A percentile compares a stretch with the other conserved stretches of the same genome.
These are phyloP conservation scores for Dallia pectoralis DNA, from an alignment of 2,797 vertebrate species.

Conservation along the genomic window DNA sequence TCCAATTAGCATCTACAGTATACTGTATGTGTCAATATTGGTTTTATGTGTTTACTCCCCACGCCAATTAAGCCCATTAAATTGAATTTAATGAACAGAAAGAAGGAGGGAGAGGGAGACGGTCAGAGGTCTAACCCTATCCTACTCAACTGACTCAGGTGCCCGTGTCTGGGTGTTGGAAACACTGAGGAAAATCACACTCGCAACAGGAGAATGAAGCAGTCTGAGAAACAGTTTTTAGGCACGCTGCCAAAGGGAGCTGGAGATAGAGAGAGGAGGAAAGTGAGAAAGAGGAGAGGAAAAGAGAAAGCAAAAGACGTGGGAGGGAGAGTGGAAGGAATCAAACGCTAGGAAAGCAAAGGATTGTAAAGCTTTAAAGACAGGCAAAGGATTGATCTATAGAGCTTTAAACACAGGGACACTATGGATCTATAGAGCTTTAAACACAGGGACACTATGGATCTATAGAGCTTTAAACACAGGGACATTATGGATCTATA, in stretches of 20 bases:
- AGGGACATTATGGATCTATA: too few relatives aligned
- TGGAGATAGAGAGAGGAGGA: slow-evolving; percentile 1
- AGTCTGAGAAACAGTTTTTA: not conserved
- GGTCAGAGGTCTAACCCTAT: not conserved
- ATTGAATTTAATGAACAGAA: slow-evolving; percentile 1
- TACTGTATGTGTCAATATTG: too few relatives aligned
- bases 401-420: not conserved
- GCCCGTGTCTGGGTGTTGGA: slow-evolving; percentile 12
- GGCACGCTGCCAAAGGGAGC: slow-evolving; percentile 3
- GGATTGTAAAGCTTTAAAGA: too few relatives aligned
- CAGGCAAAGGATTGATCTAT: too few relatives aligned
- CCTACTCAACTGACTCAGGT: slow-evolving; percentile 20
- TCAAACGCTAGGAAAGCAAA: not conserved
- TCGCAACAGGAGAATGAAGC: not conserved
- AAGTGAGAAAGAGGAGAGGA: not conserved
- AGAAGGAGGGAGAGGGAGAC: not conserved
- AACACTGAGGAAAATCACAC: not conserved
- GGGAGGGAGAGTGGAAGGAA: slow-evolving; percentile 9
- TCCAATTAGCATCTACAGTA: too few relatives aligned
- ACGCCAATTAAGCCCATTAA: too few relatives aligned
- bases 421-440: not conserved
- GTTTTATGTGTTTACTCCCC: too few relatives aligned
- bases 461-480: too few relatives aligned
- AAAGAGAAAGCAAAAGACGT: slow-evolving; percentile 4
- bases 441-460: slow-evolving; percentile 16